Evolutionary conservation across 2,888 invertebrate species (phyloP).

Genomic region (Sinodicranocentrus sp.): DNA sequence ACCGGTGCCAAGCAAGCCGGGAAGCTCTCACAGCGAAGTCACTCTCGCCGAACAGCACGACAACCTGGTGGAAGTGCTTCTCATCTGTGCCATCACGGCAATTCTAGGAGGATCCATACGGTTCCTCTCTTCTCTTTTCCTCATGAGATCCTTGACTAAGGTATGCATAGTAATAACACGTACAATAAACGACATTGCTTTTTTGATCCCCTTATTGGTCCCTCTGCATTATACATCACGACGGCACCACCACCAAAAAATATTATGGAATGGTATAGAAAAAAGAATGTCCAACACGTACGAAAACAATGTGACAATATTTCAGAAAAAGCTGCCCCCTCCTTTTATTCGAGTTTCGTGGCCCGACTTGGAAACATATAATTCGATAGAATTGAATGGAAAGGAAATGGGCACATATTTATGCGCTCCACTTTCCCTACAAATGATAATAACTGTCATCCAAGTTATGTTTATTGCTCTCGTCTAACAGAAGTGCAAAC

Average conservation of each 20-base stretch:
- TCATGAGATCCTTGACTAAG: conserved; percentile 75
- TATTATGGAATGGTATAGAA: too few relatives aligned
- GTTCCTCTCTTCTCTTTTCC: conserved; percentile 75
- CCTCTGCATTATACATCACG: too few relatives aligned
- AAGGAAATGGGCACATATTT: conserved; percentile 1
- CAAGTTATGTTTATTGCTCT: background rate
- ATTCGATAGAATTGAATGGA: background rate
- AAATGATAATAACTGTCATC: conserved; percentile 40
- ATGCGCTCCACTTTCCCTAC: conserved; percentile 20
- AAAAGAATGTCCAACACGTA: background rate
- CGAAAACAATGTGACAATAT: conserved; percentile 17
- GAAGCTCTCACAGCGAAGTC: conserved; percentile 55
- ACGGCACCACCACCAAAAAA: background rate
- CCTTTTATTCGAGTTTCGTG: background rate
- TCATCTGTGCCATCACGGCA: conserved; percentile 75
- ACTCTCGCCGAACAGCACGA: conserved; percentile 67
- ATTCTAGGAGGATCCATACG: conserved; percentile 75
- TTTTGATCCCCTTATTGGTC: too few relatives aligned
- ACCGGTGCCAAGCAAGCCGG: conserved; percentile 55
- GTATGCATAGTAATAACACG: conserved; percentile 50
- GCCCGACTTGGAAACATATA: conserved; percentile 3
- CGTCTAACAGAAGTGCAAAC: conserved; percentile 38
- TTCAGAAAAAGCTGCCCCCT: background rate
- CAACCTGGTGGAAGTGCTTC: conserved; percentile 75
- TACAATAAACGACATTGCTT: too few relatives aligned